phyloP scores from a whole-genome alignment of 2,113 vertebrate genomes.

The Leptosomus discolor region DNA sequence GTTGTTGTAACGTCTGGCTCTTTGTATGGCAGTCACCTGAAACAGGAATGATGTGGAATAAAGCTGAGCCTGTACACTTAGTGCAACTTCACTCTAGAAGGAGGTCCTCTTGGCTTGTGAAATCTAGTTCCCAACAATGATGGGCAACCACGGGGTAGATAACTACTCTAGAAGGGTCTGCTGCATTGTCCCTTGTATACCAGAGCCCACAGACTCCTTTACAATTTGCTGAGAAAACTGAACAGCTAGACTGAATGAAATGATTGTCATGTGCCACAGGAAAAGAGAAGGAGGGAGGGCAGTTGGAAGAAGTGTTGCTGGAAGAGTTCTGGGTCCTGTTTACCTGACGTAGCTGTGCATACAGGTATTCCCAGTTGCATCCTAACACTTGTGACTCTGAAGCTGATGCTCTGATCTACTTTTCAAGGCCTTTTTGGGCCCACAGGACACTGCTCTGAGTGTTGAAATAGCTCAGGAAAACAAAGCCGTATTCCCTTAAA shows the following conservation, averaged over 20 bases:
- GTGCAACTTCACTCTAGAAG: neutral
- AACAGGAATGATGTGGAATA: neutral
- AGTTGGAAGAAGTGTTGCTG: neutral
- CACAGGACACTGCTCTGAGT: neutral
- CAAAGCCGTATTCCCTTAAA: neutral
- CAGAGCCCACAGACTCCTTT: neutral
- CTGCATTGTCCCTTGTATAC: neutral
- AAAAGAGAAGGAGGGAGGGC: neutral
- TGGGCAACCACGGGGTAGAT: accelerated
- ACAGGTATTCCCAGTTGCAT: neutral
- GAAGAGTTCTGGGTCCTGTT: neutral
- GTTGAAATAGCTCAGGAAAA: neutral
- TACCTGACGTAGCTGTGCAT: neutral
- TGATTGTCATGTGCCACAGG: neutral
- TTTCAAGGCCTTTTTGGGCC: neutral
- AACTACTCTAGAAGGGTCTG: neutral
- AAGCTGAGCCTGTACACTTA: neutral
- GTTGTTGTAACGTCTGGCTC: neutral
- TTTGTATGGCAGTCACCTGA: neutral
- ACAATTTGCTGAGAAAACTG: neutral
- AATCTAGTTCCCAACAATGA: neutral
- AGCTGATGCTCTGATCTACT: neutral
- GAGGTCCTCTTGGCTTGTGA: neutral
- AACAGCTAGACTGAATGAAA: neutral
- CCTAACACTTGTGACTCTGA: neutral